Base-by-base conservation (phyloP, 2,797 vertebrate species). In the Scolopax bukidnonensis region DNA sequence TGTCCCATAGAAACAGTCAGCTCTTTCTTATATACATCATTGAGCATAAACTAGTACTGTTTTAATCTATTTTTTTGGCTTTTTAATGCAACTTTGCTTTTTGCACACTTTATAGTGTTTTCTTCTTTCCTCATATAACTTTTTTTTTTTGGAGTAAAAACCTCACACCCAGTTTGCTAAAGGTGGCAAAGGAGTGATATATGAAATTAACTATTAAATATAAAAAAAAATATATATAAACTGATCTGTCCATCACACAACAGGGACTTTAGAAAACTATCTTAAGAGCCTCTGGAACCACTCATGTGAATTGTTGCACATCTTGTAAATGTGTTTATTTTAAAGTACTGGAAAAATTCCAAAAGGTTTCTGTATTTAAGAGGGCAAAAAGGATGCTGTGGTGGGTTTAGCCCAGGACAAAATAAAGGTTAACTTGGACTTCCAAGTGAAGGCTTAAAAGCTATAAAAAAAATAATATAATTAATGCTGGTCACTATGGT, bases 251-350 rank as follows among this genome's bases (percentile, higher is more conserved):
- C 73, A 57, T 92, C 91, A 73, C 48, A 74, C 92, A 60, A 6
- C 15, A 87, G 79, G 57, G 82, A 68, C 56, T 77, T 87, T 20
- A 63, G 25, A 92, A 61, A 94, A 56, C 78, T 91, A 89, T 95
- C 82, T 93, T 53, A 64, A 76, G 84, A 94, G 28, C 84, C 65
- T 96, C 91, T 94, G 92, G 89, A 94, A 78, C 68, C 89, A 94
- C 87, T 95, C 85, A 79, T 57, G 83, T 71, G 95, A 94, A 96
- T 91, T 90, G 65, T 93, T 93, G 33, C 57, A 17, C 94, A 81
- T 84, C 87, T 93, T 94, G 64, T 95, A 95, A 95, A 86, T 94
- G 73, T 88, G 61, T 84, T 95, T 95, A 86, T 94, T 96, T 95
- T 85, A 81, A 88, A 91, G 68, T 78, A 81, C n/a, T 96, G 93